Evolutionary conservation across 2,888 invertebrate species (phyloP).

Genomic region (Agonopterix alstromeriana): DNA sequence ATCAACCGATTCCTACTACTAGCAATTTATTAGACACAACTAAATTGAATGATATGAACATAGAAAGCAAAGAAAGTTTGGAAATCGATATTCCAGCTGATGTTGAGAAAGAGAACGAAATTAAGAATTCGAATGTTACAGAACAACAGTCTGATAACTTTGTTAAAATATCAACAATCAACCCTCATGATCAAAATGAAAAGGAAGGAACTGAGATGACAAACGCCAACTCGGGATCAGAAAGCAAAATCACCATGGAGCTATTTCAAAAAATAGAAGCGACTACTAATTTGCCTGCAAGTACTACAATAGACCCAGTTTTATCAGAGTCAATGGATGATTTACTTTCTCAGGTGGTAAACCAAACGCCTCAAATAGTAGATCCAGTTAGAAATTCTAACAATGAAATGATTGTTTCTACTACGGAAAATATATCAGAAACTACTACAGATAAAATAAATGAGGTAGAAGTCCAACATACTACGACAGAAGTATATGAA

Average conservation of each 20-base stretch:
- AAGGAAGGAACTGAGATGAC: slow-evolving; percentile 3
- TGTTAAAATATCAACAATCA: slow-evolving; percentile 57
- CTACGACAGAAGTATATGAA: too few species aligned
- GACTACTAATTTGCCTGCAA: slow-evolving; percentile 15
- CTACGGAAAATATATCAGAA: slow-evolving; percentile 26
- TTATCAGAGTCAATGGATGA: slow-evolving; percentile 67
- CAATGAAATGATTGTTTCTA: slow-evolving; percentile 13
- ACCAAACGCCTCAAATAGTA: slow-evolving; percentile 40
- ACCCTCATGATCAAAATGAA: slow-evolving; percentile 33
- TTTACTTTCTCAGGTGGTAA: slow-evolving; percentile 65
- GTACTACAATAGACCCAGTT: slow-evolving; percentile 52
- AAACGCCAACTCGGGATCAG: background rate
- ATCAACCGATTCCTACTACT: slow-evolving; percentile 50
- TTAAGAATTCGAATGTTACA: slow-evolving; percentile 9
- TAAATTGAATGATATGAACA: slow-evolving; percentile 32
- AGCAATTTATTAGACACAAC: slow-evolving; percentile 46
- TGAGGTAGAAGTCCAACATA: too few species aligned
- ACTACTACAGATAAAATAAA: slow-evolving; percentile 17
- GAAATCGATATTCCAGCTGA: slow-evolving; percentile 57
- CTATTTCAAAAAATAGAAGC: slow-evolving; percentile 18
- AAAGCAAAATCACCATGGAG: slow-evolving; percentile 9
- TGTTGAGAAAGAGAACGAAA: slow-evolving; percentile 22
- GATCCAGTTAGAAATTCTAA: slow-evolving; percentile 18
- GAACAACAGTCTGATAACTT: slow-evolving; percentile 39
- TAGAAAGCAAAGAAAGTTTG: slow-evolving; percentile 64